These are phyloP conservation scores for Pteromalus puparum DNA, from an alignment of 1,140 invertebrate species.

Conservation along the genomic window DNA sequence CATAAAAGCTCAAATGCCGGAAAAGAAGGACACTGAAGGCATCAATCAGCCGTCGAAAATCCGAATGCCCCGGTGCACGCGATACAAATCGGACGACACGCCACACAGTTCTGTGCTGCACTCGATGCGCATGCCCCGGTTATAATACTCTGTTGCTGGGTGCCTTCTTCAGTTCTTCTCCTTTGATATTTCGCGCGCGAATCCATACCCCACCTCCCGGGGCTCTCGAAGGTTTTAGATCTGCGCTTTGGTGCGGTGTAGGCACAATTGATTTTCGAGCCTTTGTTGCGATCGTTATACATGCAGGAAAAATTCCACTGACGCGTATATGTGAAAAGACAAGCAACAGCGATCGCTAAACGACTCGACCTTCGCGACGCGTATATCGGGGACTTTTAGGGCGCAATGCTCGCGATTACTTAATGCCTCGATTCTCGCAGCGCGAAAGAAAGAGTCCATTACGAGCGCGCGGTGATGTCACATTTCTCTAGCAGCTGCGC, in stretches of 20 bases:
- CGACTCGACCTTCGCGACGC: conserved; percentile 20
- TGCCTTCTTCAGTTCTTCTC: conserved; percentile 3
- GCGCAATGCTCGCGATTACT: conserved; percentile 22
- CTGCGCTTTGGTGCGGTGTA: no score
- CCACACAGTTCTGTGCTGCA: no score
- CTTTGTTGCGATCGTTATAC: no score
- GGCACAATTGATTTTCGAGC: no score
- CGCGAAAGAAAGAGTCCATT: conserved; percentile 30
- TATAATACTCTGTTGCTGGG: conserved; percentile 3
- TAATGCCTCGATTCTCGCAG: background rate
- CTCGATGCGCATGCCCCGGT: conserved; percentile 14
- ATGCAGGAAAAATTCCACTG: no score
- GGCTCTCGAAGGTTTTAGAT: no score
- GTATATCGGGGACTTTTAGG: conserved; percentile 32
- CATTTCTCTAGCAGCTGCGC: background rate
- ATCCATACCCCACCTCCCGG: no score
- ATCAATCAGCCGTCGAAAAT: no score
- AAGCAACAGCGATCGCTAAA: background rate
- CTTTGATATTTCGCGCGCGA: conserved; percentile 28
- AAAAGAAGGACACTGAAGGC: background rate
- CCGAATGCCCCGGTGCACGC: no score
- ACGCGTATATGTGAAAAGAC: background rate
- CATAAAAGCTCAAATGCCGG: background rate
- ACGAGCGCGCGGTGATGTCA: conserved; percentile 1
- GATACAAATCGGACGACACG: no score